Evolutionary conservation across 2,797 vertebrate genomes (phyloP).

Genomic region (Gymnoscopelus braueri): DNA sequence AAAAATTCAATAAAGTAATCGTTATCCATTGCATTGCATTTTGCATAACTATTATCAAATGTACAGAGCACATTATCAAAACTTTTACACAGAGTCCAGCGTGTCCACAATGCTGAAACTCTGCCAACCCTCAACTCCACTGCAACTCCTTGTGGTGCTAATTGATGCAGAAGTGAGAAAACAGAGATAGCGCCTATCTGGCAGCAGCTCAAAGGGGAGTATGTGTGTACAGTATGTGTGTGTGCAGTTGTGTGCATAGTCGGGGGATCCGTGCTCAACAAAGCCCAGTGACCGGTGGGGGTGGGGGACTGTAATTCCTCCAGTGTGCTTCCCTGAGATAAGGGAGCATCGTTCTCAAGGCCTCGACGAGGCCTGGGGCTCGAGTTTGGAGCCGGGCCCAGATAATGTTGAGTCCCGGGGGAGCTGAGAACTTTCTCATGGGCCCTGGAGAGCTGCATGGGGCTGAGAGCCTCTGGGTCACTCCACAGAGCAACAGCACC

Average conservation of each 20-base stretch:
- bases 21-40: background rate
- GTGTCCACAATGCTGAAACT: slow-evolving; percentile 16
- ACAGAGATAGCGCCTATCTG: slow-evolving; percentile 20
- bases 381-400: slow-evolving; percentile 65
- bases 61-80: slow-evolving; percentile 1
- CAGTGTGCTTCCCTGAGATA: slow-evolving; percentile 83
- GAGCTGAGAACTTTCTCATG: slow-evolving; percentile 52
- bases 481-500: slow-evolving; percentile 51
- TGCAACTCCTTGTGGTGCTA: background rate
- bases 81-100: slow-evolving; percentile 41
- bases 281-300: slow-evolving; percentile 69
- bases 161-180: slow-evolving; percentile 23
- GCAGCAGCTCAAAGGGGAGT: slow-evolving; percentile 38
- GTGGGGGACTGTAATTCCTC: slow-evolving; percentile 72
- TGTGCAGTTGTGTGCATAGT: slow-evolving; percentile 17
- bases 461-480: slow-evolving; percentile 13
- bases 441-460: slow-evolving; percentile 29
- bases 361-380: slow-evolving; percentile 59
- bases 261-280: slow-evolving; percentile 52
- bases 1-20: background rate
- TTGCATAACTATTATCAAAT: slow-evolving; percentile 25
- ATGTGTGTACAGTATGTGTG: slow-evolving; percentile 8
- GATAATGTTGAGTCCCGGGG: slow-evolving; percentile 44
- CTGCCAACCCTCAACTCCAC: slow-evolving; percentile 1
- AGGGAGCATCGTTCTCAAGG: slow-evolving; percentile 71